Percentiles rank a stretch among this genome's conserved stretches.
Conservation (phyloP, 2,113 vertebrate genomes). For the Corythoichthys intestinalis region DNA sequence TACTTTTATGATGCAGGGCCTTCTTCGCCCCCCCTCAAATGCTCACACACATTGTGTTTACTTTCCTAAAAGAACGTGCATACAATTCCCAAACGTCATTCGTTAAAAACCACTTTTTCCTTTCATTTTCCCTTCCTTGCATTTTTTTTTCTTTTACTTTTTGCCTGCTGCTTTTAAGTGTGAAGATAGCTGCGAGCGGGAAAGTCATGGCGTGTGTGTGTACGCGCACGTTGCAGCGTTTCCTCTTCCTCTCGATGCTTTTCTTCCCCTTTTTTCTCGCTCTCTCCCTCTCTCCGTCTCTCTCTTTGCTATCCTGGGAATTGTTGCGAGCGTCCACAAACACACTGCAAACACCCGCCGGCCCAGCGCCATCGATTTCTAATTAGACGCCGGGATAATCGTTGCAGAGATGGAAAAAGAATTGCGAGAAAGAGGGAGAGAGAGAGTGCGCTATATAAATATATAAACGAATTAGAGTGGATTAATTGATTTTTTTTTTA, state of each 20-base stretch:
- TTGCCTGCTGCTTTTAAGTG: constrained; percentile 56
- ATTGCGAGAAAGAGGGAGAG: constrained; percentile 62
- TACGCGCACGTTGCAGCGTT: constrained; percentile 47
- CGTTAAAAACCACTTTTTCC: constrained; percentile 64
- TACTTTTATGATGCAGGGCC: background rate
- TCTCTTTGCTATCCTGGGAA: constrained; percentile 72
- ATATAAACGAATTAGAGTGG: constrained; percentile 70
- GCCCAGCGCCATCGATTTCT: constrained; percentile 82
- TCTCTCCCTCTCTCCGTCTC: constrained; percentile 54
- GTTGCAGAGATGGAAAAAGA: constrained; percentile 76
- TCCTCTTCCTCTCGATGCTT: constrained; percentile 55
- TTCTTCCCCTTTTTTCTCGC: constrained; percentile 19
- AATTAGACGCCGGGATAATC: constrained; percentile 83
- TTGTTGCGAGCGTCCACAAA: constrained; percentile 84
- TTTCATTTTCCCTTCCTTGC: constrained; percentile 64
- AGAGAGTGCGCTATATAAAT: constrained; percentile 66
- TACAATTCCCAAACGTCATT: constrained; percentile 58
- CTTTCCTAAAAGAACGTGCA: constrained; percentile 59
- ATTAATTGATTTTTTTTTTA: constrained; percentile 70
- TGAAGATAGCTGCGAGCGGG: constrained; percentile 69
- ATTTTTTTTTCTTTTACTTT: constrained; percentile 33
- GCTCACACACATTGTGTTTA: constrained; percentile 37
- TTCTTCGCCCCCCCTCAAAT: background rate
- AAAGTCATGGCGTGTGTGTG: constrained; percentile 42
- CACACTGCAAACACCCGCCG: constrained; percentile 82